A percentile compares a stretch with the other conserved stretches of the same genome.
These are phyloP conservation scores for Delichon dasypus DNA, from an alignment of 2,797 vertebrate species.

Conservation along the genomic window DNA sequence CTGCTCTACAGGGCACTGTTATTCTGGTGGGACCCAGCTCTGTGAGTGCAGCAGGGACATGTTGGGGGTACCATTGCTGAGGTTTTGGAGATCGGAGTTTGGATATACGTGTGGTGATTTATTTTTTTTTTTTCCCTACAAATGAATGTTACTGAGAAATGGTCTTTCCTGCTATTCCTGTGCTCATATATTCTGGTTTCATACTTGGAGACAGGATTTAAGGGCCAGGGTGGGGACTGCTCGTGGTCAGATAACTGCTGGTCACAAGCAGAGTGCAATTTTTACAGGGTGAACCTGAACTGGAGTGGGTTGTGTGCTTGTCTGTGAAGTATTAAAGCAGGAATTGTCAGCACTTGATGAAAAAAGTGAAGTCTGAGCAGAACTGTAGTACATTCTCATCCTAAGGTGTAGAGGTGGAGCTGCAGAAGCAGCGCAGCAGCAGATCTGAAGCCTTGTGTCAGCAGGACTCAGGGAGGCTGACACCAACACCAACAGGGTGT, in stretches of 20 bases:
- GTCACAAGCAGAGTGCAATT: not conserved
- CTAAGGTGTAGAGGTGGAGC: not conserved
- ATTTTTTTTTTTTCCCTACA: not conserved
- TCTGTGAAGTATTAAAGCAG: not conserved
- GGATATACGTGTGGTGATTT: not conserved
- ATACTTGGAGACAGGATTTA: not conserved
- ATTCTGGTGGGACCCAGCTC: not conserved
- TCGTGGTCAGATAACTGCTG: not conserved
- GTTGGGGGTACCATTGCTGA: not conserved
- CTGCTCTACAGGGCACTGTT: not conserved
- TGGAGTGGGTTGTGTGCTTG: not conserved
- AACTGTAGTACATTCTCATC: not conserved
- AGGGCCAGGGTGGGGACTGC: not conserved
- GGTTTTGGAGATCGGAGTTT: not conserved
- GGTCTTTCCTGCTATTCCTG: not conserved
- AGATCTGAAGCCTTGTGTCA: not conserved
- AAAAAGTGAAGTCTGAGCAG: not conserved
- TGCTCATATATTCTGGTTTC: not conserved
- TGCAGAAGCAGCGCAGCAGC: not conserved
- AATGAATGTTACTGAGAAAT: not conserved
- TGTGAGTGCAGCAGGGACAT: not conserved
- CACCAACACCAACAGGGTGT: not conserved
- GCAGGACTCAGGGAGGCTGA: not conserved
- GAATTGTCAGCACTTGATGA: not conserved
- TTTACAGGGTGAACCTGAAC: not conserved